Base-by-base conservation (phyloP, 2,797 vertebrate species). In the Falco cherrug region DNA sequence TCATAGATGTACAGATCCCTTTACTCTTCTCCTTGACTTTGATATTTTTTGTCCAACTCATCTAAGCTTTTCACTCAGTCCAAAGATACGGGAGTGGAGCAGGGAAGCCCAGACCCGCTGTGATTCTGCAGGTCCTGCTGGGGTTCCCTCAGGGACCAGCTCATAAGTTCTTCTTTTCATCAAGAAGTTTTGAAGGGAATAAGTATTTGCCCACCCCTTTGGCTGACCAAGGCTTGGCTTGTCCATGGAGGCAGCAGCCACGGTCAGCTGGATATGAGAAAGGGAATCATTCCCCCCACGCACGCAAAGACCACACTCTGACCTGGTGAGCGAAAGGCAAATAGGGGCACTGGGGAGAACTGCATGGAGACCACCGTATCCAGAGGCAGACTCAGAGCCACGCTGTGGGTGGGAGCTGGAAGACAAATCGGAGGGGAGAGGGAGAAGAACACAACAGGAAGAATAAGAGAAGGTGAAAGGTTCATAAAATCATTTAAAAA, bases 381-480 rank as follows among this genome's bases (percentile, higher is more conserved):
- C 82, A 89, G 65, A 83, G 28, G 76, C 57, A 89, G 68, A 73
- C 69, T 13, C 54, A 84, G 57, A 96, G 75, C 84, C 56, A 74
- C 7, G 0, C 51, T 45, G 95, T 95, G 93, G 90, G 94, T 95
- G 96, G 94, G 65, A 96, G 33, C 59, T 91, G 69, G 51, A 92
- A 83, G 31, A 31, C 31, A 87, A 87, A 47, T 15, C 6, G 5
- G 31, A 87, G 60, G 11, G n/a, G 25, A 92, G 47, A 64, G 61
- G 26, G 85, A 95, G 63, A 89, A 87, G 57, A 95, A 37, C 47
- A 79, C 35, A 76, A 50, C 41, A 63, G 50, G 8, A 47, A 82
- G 28, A 79, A 48, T 35, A 61, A 84, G 11, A 87, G 28, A 51
- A 29, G 39, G 64, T 47, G 24, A 96, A 95, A 89, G 20, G 67